Percentiles rank a stretch among this genome's conserved stretches.
phyloP scores from a whole-genome alignment of 2,113 vertebrate species.

The Aptenodytes forsteri region DNA sequence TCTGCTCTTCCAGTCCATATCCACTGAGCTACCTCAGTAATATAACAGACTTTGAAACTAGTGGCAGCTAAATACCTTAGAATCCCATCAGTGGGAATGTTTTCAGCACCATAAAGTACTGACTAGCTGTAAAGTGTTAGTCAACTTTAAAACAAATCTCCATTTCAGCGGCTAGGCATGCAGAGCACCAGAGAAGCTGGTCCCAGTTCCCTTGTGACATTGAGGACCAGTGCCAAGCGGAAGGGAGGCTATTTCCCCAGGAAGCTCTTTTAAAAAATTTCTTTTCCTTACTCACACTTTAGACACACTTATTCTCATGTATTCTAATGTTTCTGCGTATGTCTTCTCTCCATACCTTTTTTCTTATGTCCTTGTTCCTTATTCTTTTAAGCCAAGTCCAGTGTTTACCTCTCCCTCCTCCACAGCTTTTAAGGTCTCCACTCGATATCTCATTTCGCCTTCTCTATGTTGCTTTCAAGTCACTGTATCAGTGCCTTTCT shows the following conservation, averaged over 20 bases:
- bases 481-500: background rate
- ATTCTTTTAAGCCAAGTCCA: background rate
- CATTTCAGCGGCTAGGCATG: background rate
- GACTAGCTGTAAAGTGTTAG: background rate
- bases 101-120: constrained; percentile 1
- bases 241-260: constrained; percentile 45
- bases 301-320: background rate
- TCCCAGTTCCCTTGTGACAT: background rate
- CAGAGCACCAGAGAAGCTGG: background rate
- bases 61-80: background rate
- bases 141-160: background rate
- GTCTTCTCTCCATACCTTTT: background rate
- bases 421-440: background rate
- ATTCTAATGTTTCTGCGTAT: background rate
- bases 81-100: background rate
- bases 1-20: background rate
- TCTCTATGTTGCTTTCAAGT: background rate
- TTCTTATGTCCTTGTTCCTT: background rate
- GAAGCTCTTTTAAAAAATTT: constrained; percentile 26
- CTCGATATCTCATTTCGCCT: background rate
- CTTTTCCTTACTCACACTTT: constrained; percentile 17
- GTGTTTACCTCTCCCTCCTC: background rate
- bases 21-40: background rate
- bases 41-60: background rate
- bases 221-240: background rate